Base-by-base conservation (phyloP, 2,888 invertebrate genomes). In the Halictus quadricinctus region DNA sequence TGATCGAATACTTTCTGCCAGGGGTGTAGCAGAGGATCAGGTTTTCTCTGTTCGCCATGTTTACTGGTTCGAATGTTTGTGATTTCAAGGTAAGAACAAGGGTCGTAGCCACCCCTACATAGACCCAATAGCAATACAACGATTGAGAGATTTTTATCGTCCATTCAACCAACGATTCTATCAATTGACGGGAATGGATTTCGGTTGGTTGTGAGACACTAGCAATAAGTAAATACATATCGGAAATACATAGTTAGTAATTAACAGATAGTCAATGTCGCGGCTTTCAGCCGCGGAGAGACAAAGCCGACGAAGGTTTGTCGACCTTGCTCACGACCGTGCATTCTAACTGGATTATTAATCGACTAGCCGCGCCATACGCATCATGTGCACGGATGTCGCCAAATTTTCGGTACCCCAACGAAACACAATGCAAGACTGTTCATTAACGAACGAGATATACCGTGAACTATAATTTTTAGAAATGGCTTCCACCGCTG, bases 71-170 rank as follows among this genome's bases (percentile, higher is more conserved):
- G 36, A 70, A n/a, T 41, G 10, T n/a, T 43, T 41, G 18, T 66
- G 8, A 66, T 46, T 85, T 85, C n/a, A 66, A 94, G 94, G 94
- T 76, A 98, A 98, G 94, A 98, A 97, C 21, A 99, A 99, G 95
- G 99, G 99, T 1, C 96, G 99, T 18, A 97, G 96, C 94, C 99
- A 99, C 95, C 98, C 98, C 1, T 95, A 96, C 89, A 97, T 99
- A 88, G 96, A 97, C 92, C 96, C 96, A 2, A 95, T 95, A 69
- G 97, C 97, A 69, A 95, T 98, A 84, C 96, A 97, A 91, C 96
- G 97, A 90, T 95, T 98, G 83, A 95, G 97, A 90, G 97, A 97
- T 92, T 98, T 98, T 94, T 98, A 98, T 93, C 96, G 97, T 90
- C 98, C 98, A 4, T 97, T 97, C 94, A 98, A 98, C 95, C 96